These are phyloP conservation scores for Holocentrus rufus DNA, from an alignment of 2,797 vertebrate genomes.

Conservation along the genomic window DNA sequence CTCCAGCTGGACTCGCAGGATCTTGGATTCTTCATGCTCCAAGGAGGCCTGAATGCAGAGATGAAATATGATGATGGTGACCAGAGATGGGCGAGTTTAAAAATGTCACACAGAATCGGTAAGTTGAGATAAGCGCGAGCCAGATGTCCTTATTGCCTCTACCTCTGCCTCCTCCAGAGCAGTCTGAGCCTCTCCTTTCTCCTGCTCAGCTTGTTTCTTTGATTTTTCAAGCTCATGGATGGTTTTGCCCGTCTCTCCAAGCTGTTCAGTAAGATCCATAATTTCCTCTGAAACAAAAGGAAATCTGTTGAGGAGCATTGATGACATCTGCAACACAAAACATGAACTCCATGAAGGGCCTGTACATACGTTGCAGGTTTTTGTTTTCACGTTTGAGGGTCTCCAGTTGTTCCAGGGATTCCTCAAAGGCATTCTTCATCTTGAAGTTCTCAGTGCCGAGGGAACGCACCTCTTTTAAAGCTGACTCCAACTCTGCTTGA, in stretches of 20 bases:
- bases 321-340: neutral
- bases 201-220: slow-evolving; percentile 82
- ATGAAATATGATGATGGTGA: too few species aligned
- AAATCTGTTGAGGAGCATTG: too few species aligned
- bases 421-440: slow-evolving; percentile 82
- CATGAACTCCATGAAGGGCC: slow-evolving; percentile 4
- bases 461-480: slow-evolving; percentile 78
- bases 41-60: slow-evolving; percentile 75
- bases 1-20: slow-evolving; percentile 81
- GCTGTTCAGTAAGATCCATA: slow-evolving; percentile 81
- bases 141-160: slow-evolving; percentile 10
- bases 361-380: slow-evolving; percentile 68
- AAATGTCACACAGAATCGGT: too few species aligned
- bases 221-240: slow-evolving; percentile 82
- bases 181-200: slow-evolving; percentile 78
- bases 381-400: slow-evolving; percentile 82
- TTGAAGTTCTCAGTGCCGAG: slow-evolving; percentile 82
- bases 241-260: slow-evolving; percentile 78
- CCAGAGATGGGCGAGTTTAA: too few species aligned
- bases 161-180: slow-evolving; percentile 83
- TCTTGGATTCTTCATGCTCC: slow-evolving; percentile 84
- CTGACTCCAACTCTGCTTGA: slow-evolving; percentile 78
- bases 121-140: neutral
- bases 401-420: slow-evolving; percentile 80
- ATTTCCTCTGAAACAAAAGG: slow-evolving; percentile 77